Percentiles rank a stretch among this genome's conserved stretches.
Evolutionary conservation across 2,888 invertebrate genomes (phyloP).

Genomic region (Empis livida): DNA sequence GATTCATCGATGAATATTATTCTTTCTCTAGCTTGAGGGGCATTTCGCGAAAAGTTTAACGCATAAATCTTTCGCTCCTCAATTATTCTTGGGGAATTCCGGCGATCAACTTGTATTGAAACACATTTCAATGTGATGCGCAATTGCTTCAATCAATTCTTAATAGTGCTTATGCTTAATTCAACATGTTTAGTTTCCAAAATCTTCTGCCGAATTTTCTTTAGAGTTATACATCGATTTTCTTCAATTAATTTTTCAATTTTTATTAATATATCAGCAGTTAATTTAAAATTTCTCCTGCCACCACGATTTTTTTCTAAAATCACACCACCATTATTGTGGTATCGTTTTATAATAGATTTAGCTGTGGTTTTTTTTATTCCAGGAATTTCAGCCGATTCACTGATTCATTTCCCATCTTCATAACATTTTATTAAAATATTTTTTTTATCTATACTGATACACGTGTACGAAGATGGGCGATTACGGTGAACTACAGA

Average conservation of each 20-base stretch:
- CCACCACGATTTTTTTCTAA: neutral
- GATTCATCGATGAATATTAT: too few species aligned
- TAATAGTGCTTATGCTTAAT: too few species aligned
- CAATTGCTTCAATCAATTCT: too few species aligned
- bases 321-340: conserved; percentile 2
- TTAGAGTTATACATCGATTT: conserved; percentile 1
- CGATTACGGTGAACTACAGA: conserved; percentile 1
- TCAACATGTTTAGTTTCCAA: too few species aligned
- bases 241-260: conserved; percentile 6
- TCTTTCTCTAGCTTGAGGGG: too few species aligned
- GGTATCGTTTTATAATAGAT: conserved; percentile 2
- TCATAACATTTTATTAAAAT: conserved; percentile 1
- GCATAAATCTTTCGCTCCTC: too few species aligned
- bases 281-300: conserved; percentile 3
- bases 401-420: conserved; percentile 1
- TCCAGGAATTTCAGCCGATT: conserved; percentile 4
- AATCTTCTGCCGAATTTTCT: neutral
- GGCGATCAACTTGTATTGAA: too few species aligned
- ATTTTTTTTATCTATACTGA: conserved; percentile 2
- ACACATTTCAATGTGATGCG: too few species aligned
- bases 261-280: conserved; percentile 4
- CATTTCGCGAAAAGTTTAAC: too few species aligned
- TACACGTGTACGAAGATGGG: neutral
- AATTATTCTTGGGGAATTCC: too few species aligned
- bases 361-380: conserved; percentile 4